Conservation (phyloP, 1,140 invertebrate genomes). For the Drosophila santomea region DNA sequence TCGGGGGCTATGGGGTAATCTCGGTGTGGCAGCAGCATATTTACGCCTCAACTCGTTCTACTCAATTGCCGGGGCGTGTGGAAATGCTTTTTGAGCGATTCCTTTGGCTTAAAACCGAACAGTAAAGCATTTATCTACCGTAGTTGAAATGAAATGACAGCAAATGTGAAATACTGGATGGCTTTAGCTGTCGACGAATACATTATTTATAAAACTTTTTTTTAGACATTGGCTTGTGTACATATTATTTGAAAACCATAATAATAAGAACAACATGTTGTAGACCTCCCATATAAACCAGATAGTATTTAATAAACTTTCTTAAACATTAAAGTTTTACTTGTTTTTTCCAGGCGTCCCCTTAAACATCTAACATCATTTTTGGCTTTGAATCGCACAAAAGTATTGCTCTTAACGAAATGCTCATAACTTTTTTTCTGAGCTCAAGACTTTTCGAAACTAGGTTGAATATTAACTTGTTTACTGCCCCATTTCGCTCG, state of each 20-base stretch:
- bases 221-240: too few relatives aligned
- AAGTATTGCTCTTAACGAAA: slow-evolving; percentile 16
- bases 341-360: not conserved
- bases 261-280: too few relatives aligned
- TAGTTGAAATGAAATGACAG: too few relatives aligned
- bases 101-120: not conserved
- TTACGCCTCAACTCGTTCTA: slow-evolving; percentile 51
- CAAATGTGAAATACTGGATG: too few relatives aligned
- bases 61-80: slow-evolving; percentile 72
- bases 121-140: not conserved
- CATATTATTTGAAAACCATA: too few relatives aligned
- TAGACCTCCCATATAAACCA: too few relatives aligned
- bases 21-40: slow-evolving; percentile 70
- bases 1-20: slow-evolving; percentile 75
- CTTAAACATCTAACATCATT: slow-evolving; percentile 1
- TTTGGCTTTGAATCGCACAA: slow-evolving; percentile 15
- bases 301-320: too few relatives aligned
- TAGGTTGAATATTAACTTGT: slow-evolving; percentile 15
- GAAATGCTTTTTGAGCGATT: slow-evolving; percentile 33
- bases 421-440: not conserved
- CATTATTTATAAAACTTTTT: too few relatives aligned
- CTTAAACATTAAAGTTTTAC: not conserved
- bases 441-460: slow-evolving; percentile 8
- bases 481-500: slow-evolving; percentile 7
- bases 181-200: too few relatives aligned